Evolutionary conservation across 1,140 invertebrate genomes (phyloP).

Genomic region (Acromyrmex charruanus): DNA sequence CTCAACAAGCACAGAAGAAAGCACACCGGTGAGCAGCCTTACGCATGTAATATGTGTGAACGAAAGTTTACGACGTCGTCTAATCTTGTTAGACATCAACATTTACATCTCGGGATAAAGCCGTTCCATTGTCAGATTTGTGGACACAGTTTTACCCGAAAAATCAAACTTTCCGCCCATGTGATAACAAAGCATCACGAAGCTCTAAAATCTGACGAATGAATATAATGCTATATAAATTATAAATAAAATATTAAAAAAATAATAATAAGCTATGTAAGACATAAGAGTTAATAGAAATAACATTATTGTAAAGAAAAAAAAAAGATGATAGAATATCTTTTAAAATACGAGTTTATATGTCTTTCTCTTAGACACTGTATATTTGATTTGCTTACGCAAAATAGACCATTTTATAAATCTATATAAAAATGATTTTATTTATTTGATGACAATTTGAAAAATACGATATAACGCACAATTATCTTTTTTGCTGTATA

Average conservation of each 20-base stretch:
- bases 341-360: neutral
- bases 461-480: neutral
- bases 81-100: constrained; percentile 40
- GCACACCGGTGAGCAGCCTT: constrained; percentile 93
- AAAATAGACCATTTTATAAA: constrained; percentile 1
- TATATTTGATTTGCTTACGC: neutral
- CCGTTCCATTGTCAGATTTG: constrained; percentile 32
- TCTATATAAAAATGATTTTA: constrained; percentile 33
- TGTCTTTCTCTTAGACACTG: no score
- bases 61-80: constrained; percentile 26
- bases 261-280: neutral
- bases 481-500: neutral
- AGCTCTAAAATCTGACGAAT: neutral
- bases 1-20: constrained; percentile 87
- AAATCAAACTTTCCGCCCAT: constrained; percentile 14
- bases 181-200: neutral
- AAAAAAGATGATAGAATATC: neutral
- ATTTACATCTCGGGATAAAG: constrained; percentile 5
- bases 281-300: neutral
- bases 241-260: neutral
- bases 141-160: constrained; percentile 1
- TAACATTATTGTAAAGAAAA: neutral
- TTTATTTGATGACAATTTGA: constrained; percentile 6
- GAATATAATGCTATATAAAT: neutral
- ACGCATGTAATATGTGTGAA: constrained; percentile 89